Base-by-base conservation (phyloP, 2,113 vertebrate genomes). In the Sitta europaea region DNA sequence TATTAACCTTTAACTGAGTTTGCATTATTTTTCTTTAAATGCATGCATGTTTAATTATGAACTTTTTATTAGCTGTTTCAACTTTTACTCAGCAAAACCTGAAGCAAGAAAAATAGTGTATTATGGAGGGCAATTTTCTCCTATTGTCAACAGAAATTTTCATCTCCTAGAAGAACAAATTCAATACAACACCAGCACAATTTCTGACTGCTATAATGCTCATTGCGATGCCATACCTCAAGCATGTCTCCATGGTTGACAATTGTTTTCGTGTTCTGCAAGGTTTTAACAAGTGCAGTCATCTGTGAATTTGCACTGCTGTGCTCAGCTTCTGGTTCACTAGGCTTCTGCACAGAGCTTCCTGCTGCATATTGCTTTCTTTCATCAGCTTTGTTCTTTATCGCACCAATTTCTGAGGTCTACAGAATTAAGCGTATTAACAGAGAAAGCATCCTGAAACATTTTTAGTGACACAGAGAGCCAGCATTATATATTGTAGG, bases 231-330 rank as follows among this genome's bases (percentile, higher is more conserved):
- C 40, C 45, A 70, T 98, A 99, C 99, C 99, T 99, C 98, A 51
- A 99, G 98, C 21, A 97, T 98, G 95, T 99, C 99, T 94, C 99
- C 98, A 29, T 99, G 99, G 96, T 98, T 99, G 86, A 98, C 95
- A 96, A 94, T 51, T 35, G 94, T 91, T 94, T 97, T 98, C 1
- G 96, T 94, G 94, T 97, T 98, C 89, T 98, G 98, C 43, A 98
- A 98, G 43, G 98, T 97, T 93, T 98, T 98, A 88, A 86, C 88
- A 88, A 98, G 97, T 10, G 96, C 89, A 95, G 95, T 96, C 90
- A 96, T 97, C 92, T 98, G 98, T 25, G 97, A 97, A 97, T 97
- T 98, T 75, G 98, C 97, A 9, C 96, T 94, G 79, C 93, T 97
- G 57, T 98, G 98, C 58, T 98, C 98, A 40, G 97, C 88, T 82